Base-by-base conservation (phyloP, 2,113 vertebrate species). In the Patagioenas fasciata region DNA sequence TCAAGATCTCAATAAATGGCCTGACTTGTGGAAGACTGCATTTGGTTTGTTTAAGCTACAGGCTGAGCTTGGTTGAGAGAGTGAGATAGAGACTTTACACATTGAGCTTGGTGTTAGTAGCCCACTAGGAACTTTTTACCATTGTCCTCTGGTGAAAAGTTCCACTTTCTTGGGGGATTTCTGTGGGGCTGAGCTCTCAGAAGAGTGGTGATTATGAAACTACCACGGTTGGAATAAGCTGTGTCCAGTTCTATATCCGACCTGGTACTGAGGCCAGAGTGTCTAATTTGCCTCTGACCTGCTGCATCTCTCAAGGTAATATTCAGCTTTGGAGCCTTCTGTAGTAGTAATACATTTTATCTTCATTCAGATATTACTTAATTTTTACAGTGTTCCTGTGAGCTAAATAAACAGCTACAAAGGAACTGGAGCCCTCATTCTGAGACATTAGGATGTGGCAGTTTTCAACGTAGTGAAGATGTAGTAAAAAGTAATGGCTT, bases 371-470 rank as follows among this genome's bases (percentile, higher is more conserved):
- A 56, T 56, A 61, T 14, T 87, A 54, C 31, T 58, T 57, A 65
- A 70, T 56, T 75, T 89, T 95, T 95, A 64, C 53, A 72, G 34
- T 29, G 56, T 87, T 95, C 48, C 40, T 89, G 29, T 91, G 80
- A 88, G 18, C 61, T 78, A 78, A 75, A 47, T 38, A 64, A 92
- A 80, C 28, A 89, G 6, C 31, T 48, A 40, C 70, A 40, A 31
- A 54, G 73, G 51, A 84, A 53, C 40, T 79, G 75, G 62, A 62
- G 84, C 57, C 15, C 31, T 93, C 31, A 57, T 71, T 85, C 42
- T 72, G 79, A 95, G 83, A 57, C 4, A 28, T 54, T 65, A 51
- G 51, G 72, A 53, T 86, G 18, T 92, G 51, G 36, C 32, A 42
- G 73, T 60, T 95, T 79, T 81, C n/a, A 75, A 0, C 60, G 34